Conservation (phyloP, 2,888 invertebrate species). For the Nephrotoma guestfalica region DNA sequence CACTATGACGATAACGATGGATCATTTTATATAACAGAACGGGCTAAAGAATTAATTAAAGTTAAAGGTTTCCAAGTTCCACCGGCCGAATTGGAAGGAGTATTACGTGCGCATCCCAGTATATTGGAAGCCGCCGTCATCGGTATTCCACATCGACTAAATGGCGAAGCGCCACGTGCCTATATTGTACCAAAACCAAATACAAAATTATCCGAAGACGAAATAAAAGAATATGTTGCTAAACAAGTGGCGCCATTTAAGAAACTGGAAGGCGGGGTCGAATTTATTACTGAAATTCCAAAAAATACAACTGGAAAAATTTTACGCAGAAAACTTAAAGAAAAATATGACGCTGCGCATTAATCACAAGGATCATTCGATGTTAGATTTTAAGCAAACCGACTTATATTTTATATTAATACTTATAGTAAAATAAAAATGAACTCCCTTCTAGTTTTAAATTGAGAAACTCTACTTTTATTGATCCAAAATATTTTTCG, state of each 20-base stretch:
- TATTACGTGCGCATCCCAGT: constrained; percentile 37
- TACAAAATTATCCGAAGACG: constrained; percentile 28
- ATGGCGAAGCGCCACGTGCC: constrained; percentile 57
- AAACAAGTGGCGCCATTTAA: constrained; percentile 63
- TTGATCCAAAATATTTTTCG: neutral
- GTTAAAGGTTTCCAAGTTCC: constrained; percentile 65
- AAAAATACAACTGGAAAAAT: constrained; percentile 69
- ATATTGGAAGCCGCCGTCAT: constrained; percentile 51
- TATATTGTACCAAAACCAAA: constrained; percentile 42
- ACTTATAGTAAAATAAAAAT: neutral
- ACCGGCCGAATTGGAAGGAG: constrained; percentile 69
- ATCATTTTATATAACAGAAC: constrained; percentile 52
- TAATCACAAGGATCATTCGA: neutral
- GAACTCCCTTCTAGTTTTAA: neutral
- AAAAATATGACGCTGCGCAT: constrained; percentile 17
- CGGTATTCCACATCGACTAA: constrained; percentile 44
- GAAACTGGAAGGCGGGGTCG: constrained; percentile 49
- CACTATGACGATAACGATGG: constrained; percentile 45
- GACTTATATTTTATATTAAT: neutral
- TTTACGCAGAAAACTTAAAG: constrained; percentile 42
- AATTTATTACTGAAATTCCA: constrained; percentile 53
- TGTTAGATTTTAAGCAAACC: neutral
- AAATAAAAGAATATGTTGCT: constrained; percentile 41
- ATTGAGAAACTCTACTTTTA: neutral
- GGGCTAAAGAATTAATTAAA: constrained; percentile 74